A percentile compares a stretch with the other conserved stretches of the same genome.
These are phyloP conservation scores for Heterodera carotae DNA, from an alignment of 1,140 invertebrate species.

Conservation along the genomic window DNA sequence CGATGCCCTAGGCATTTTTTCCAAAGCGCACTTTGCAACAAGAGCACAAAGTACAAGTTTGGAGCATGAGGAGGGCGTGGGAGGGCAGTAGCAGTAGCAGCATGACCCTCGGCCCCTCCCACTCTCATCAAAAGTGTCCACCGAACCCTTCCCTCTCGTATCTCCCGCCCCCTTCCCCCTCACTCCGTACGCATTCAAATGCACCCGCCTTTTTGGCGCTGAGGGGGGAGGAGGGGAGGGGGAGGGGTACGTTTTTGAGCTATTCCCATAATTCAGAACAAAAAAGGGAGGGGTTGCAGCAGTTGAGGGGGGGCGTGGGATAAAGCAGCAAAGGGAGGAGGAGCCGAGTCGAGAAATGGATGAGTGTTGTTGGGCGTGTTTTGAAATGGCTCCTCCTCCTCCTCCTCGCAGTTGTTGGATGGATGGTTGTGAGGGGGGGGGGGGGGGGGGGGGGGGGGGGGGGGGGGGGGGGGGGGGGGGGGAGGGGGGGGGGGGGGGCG, in stretches of 20 bases:
- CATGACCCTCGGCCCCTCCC: no score
- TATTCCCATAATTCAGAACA: not conserved
- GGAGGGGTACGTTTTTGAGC: not conserved
- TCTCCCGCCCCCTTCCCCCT: not conserved
- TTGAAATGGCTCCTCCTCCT: not conserved
- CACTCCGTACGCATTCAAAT: not conserved
- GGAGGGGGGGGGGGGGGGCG: no score
- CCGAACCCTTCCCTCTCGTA: not conserved
- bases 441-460: not conserved
- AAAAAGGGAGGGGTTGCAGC: not conserved
- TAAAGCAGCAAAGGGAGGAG: not conserved
- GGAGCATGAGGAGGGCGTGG: not conserved
- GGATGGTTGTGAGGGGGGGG: not conserved
- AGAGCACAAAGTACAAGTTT: not conserved
- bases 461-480: not conserved
- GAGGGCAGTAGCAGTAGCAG: no score
- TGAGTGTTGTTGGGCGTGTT: conserved; percentile 3
- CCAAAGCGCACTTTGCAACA: no score
- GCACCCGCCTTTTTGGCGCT: not conserved
- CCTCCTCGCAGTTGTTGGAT: not conserved
- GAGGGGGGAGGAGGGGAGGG: no score
- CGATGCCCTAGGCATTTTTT: no score
- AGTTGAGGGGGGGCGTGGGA: no score
- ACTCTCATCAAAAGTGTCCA: no score
- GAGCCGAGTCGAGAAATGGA: not conserved